phyloP scores from a whole-genome alignment of 2,888 invertebrate species.

The Carpatolechia fugitivella region DNA sequence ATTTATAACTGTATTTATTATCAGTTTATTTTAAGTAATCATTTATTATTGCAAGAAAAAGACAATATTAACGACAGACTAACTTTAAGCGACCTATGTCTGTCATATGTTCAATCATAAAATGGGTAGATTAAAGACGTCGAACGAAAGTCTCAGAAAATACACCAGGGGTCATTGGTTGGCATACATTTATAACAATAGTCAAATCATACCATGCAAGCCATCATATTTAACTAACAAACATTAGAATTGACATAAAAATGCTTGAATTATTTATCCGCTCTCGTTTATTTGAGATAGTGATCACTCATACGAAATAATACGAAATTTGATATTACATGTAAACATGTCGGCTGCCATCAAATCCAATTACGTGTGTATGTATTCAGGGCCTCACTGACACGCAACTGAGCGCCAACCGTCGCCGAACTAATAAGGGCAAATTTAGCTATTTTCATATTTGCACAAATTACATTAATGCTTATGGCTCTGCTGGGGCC shows the following conservation, averaged over 20 bases:
- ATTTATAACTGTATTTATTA: too few relatives aligned
- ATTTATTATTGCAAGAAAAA: too few relatives aligned
- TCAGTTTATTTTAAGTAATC: too few relatives aligned
- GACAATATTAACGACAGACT: too few relatives aligned
- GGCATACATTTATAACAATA: too few relatives aligned
- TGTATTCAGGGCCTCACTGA: conserved; percentile 41
- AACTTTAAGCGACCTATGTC: too few relatives aligned
- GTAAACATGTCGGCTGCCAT: conserved; percentile 36
- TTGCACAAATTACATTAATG: conserved; percentile 69
- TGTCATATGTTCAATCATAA: too few relatives aligned
- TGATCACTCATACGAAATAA: conserved; percentile 17
- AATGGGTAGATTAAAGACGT: too few relatives aligned
- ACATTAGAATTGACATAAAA: not conserved
- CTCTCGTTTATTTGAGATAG: conserved; percentile 13
- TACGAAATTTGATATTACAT: conserved; percentile 20
- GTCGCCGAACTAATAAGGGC: conserved; percentile 59
- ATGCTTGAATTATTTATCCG: not conserved
- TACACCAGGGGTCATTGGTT: too few relatives aligned
- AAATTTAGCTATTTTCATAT: conserved; percentile 65
- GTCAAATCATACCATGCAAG: too few relatives aligned
- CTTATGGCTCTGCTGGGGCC: conserved; percentile 47
- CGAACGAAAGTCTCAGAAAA: too few relatives aligned
- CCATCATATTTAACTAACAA: too few relatives aligned
- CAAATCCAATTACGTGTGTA: conserved; percentile 52
- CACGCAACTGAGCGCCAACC: conserved; percentile 39